These are phyloP conservation scores for Pinctada fucata DNA, from an alignment of 2,888 invertebrate genomes.

Conservation along the genomic window DNA sequence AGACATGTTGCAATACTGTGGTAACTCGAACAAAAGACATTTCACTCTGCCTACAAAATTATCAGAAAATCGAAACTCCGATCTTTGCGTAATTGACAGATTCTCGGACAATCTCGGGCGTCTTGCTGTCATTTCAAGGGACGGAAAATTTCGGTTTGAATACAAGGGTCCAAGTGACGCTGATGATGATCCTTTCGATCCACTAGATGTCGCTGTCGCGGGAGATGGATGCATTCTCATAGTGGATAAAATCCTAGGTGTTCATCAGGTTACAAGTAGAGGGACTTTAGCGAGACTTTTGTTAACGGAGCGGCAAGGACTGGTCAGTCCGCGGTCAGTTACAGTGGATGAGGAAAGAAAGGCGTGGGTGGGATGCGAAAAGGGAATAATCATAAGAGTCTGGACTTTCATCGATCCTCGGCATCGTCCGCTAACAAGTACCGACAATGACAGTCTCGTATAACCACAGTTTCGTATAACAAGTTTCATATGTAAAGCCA, in stretches of 20 bases:
- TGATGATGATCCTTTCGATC: not conserved
- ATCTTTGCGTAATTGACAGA: conserved; percentile 23
- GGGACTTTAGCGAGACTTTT: conserved; percentile 16
- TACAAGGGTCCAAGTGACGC: conserved; percentile 3
- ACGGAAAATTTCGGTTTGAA: conserved; percentile 15
- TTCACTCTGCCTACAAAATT: conserved; percentile 14
- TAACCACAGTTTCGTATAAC: no score
- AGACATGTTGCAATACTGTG: conserved; percentile 10
- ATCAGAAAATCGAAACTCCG: conserved; percentile 6
- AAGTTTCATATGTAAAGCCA: no score
- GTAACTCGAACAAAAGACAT: conserved; percentile 5
- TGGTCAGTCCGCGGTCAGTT: conserved; percentile 4
- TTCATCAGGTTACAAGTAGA: conserved; percentile 12
- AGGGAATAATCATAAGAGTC: conserved; percentile 16
- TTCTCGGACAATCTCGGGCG: conserved; percentile 11
- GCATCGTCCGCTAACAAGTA: not conserved
- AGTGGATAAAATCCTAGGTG: conserved; percentile 8
- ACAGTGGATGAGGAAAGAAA: conserved; percentile 15
- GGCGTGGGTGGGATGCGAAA: conserved; percentile 23
- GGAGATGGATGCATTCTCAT: conserved; percentile 16
- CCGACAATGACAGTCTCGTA: no score
- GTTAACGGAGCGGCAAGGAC: conserved; percentile 4
- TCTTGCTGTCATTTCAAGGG: conserved; percentile 13
- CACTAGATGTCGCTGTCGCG: conserved; percentile 3
- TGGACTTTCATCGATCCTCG: not conserved